Percentiles rank a stretch among this genome's conserved stretches.
phyloP scores from a whole-genome alignment of 2,113 vertebrate species.

The Laterallus jamaicensis region DNA sequence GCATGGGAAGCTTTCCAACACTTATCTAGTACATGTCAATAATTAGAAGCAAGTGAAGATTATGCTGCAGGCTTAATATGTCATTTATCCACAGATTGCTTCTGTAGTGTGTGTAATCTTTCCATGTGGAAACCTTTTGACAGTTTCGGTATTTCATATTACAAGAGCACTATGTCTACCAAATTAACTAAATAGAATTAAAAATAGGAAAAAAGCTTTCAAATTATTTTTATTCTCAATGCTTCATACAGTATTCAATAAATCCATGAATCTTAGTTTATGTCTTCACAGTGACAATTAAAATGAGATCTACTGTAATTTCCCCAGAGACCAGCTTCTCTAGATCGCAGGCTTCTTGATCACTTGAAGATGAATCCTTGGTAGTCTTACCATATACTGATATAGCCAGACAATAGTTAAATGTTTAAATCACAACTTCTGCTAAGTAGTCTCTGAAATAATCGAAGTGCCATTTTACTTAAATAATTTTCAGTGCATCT shows the following conservation, averaged over 20 bases:
- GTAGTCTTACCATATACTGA: background rate
- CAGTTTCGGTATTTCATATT: background rate
- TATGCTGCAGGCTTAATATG: background rate
- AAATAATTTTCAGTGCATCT: background rate
- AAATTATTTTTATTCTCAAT: background rate
- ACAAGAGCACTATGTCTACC: background rate
- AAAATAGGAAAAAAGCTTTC: background rate
- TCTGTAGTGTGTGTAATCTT: background rate
- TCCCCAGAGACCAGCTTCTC: background rate
- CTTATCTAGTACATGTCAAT: background rate
- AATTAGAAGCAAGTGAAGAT: background rate
- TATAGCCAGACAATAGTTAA: background rate
- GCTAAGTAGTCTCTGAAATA: background rate
- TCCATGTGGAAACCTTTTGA: background rate
- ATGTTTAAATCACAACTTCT: background rate
- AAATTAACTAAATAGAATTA: background rate
- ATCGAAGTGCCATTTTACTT: background rate
- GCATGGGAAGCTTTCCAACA: background rate
- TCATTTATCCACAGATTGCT: background rate
- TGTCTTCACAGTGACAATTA: background rate
- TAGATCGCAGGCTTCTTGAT: background rate
- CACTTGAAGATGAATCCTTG: background rate
- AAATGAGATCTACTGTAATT: background rate
- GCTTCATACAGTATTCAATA: background rate
- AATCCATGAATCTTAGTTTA: background rate